Base-by-base conservation (phyloP, 2,888 invertebrate species). In the Hoplodrina blanda region DNA sequence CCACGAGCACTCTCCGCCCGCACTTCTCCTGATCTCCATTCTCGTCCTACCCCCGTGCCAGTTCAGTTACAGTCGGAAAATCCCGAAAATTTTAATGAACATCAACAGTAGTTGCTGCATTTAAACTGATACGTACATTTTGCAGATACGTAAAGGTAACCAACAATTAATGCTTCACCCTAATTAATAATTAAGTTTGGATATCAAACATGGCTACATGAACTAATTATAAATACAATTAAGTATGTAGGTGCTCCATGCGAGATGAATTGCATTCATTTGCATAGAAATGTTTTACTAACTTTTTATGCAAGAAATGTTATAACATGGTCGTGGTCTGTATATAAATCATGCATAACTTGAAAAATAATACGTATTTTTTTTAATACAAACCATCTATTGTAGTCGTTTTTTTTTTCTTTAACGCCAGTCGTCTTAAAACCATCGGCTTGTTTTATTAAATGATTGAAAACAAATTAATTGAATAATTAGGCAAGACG, bases 261-360 rank as follows among this genome's bases (percentile, higher is more conserved):
- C 72, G 62, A 73, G 73, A 80, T 69, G 76, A 72, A 78, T 70
- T 78, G 66, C 82, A 84, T 78, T 76, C 65, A 84, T 82, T 84
- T 78, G 82, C 76, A 81, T 79, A 76, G 6, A 68, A 61, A 60
- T 73, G 30, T 71, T 50, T 41, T 65, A 70, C 33, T 70, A 53
- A 52, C 53, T 57, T 62, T 77, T 53, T 76, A 80, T 75, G 69
- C 72, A 75, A 68, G 72, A 70, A 70, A 66, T 77, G 66, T 66
- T 63, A 74, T 56, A 68, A 66, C 57, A 68, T 15, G 44, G 49
- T 49, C 66, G 52, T 70, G 56, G 30, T 62, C 25, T 76, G 52
- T 74, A 53, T 62, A 63, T 52, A 76, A 79, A 79, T 67, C 25
- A 74, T 25, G 33, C 17, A 49, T 53, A 44, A 64, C 17, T 65